Evolutionary conservation across 2,113 vertebrate genomes (phyloP), one percentile per base, ranked within the genome.

Genomic region (Podilymbus podiceps): DNA sequence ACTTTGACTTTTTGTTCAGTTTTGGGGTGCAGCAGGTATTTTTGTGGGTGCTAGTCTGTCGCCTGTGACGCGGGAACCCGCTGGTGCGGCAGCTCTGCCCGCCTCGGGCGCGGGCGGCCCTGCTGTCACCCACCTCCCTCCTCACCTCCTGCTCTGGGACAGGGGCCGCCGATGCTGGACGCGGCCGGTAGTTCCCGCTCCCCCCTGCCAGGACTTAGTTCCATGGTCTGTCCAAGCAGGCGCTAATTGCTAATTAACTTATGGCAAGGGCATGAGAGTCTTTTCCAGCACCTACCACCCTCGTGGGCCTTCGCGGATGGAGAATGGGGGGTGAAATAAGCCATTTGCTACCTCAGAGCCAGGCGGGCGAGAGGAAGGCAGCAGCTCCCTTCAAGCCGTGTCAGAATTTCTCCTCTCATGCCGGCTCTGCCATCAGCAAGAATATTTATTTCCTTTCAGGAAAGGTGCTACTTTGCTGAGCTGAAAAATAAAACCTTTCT

Each of bases 381-480:
- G 86, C 86, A 72, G 66, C 73, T 94, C 49, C 28, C 38, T 66
- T 81, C 16, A 30, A 71, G 49, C 86, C 0, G 0, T 73, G 58
- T 81, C 71, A 91, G 40, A 88, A 85, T 92, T 90, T 87, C 66
- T 74, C 47, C 14, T 86, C 68, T 58, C 66, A 73, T 8, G 2
- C 77, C 82, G 84, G 22, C 69, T 66, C 86, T 88, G 89, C 94
- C 88, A 97, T 92, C 94, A 92, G 35, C 66, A 88, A 35, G 46
- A 85, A 8, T 91, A 85, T 94, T 89, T 83, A 81, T 68, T 97
- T 95, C 92, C 93, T 95, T 81, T 92, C 93, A 95, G 95, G 94
- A 96, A 91, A 94, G 88, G 88, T 79, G 53, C 88, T 92, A 1
- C 69, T 92, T 87, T 20, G 24, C 79, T 53, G n/a, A 67, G 91